Base-by-base conservation (phyloP, 2,888 invertebrate genomes). In the Belgica antarctica region DNA sequence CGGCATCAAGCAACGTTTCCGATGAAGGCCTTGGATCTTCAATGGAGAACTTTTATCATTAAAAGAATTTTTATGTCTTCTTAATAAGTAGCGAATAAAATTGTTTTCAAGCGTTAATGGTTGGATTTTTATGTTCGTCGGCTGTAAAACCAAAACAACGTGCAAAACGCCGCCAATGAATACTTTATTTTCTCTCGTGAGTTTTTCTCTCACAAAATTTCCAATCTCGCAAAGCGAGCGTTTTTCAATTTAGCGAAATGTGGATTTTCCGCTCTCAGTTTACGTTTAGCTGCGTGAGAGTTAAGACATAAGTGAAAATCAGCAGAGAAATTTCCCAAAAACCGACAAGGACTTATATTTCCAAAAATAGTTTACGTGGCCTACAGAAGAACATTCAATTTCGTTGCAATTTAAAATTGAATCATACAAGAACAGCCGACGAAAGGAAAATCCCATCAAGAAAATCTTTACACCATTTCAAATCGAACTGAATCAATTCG, bases 241-340 rank as follows among this genome's bases (percentile, higher is more conserved):
- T 12, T 52, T 52, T 52, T 52, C 52, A 52, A 12, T 12, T 17
- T 52, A 2, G n/a, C 3, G 22, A 52, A 8, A 19, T 52, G 52
- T 52, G 17, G 15, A 46, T 46, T 52, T 52, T 52, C 22, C 52
- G 22, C 12, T 52, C 15, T 52, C 52, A 52, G 52, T 52, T 52
- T 52, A n/a, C 52, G 22, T 22, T 19, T n/a, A 22, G 22, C 17
- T 19, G 52, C 52, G 22, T 52, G 3, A 22, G 19, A 52, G 22
- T 22, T 8, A n/a, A 52, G 52, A 31, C 34, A 31, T n/a, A n/a
- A n/a, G n/a, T n/a, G n/a, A n/a, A n/a, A n/a, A n/a, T 41, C 15
- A 15, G 41, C 12, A 15, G 15, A 41, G 10, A 41, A 41, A 41
- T 41, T 41, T 41, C n/a, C 41, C 41, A 41, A 5, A 41, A 17